Evolutionary conservation across 2,113 vertebrate genomes (phyloP).

Genomic region (Lagopus leucura): DNA sequence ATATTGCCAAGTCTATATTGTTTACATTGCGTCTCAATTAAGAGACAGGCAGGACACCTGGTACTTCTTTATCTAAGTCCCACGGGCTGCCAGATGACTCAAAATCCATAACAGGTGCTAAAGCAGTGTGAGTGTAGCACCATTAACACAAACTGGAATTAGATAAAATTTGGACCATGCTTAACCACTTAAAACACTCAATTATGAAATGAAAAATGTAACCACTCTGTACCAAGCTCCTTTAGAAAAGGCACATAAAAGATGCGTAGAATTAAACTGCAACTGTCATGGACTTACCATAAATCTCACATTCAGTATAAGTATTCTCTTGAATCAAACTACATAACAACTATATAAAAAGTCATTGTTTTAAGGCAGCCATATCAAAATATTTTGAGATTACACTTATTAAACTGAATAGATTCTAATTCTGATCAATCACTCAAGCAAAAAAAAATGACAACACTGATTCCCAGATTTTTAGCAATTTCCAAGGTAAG

Average conservation of each 20-base stretch:
- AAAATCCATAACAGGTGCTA: slow-evolving; percentile 85
- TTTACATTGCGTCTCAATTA: slow-evolving; percentile 84
- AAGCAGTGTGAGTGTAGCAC: slow-evolving; percentile 76
- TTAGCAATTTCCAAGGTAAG: slow-evolving; percentile 12
- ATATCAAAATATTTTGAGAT: not conserved
- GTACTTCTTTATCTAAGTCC: slow-evolving; percentile 84
- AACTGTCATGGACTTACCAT: slow-evolving; percentile 22
- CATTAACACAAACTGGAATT: slow-evolving; percentile 74
- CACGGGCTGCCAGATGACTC: slow-evolving; percentile 83
- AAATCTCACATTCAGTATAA: slow-evolving; percentile 26
- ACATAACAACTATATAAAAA: not conserved
- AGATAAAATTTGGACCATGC: slow-evolving; percentile 76
- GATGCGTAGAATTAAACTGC: slow-evolving; percentile 42
- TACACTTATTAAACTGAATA: not conserved
- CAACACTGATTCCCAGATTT: slow-evolving; percentile 7
- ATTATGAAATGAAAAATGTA: slow-evolving; percentile 77
- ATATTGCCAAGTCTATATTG: slow-evolving; percentile 81
- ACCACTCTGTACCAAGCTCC: slow-evolving; percentile 23
- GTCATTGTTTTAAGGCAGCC: not conserved
- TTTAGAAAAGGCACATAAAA: slow-evolving; percentile 56
- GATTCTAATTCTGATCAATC: not conserved
- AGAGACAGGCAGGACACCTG: slow-evolving; percentile 83
- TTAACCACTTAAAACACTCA: slow-evolving; percentile 75
- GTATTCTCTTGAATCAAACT: slow-evolving; percentile 9
- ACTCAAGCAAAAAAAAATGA: slow-evolving; percentile 19